phyloP scores from a whole-genome alignment of 2,888 invertebrate genomes.

The Cosmorhoe ocellata region DNA sequence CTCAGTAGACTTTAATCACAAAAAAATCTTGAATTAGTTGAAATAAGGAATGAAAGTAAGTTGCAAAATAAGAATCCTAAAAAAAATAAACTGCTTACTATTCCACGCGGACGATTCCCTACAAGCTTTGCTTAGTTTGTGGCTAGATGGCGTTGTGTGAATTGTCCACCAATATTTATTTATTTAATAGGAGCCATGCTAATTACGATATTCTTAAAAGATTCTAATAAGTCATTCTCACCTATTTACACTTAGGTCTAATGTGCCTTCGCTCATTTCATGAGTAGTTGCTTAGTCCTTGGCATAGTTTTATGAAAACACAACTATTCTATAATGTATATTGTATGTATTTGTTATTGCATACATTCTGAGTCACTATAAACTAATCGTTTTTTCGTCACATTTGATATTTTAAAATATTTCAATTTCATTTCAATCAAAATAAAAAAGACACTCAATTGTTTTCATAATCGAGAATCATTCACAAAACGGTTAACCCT shows the following conservation, averaged over 20 bases:
- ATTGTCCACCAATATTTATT: too few species aligned
- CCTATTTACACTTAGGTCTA: constrained; percentile 56
- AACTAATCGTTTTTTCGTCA: neutral
- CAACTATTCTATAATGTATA: too few species aligned
- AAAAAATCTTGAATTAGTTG: too few species aligned
- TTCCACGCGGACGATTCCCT: too few species aligned
- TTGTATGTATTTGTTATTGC: too few species aligned
- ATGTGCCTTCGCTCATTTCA: constrained; percentile 50
- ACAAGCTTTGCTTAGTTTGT: too few species aligned
- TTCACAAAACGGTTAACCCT: neutral
- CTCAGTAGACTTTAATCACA: too few species aligned
- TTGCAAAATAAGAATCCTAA: too few species aligned
- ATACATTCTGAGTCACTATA: constrained; percentile 12
- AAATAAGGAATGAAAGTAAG: too few species aligned
- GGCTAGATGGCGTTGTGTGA: too few species aligned
- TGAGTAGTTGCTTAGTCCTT: constrained; percentile 44
- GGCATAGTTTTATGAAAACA: constrained; percentile 58
- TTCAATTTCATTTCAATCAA: neutral
- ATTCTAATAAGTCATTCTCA: constrained; percentile 56
- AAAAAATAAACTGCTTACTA: too few species aligned
- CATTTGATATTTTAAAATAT: neutral
- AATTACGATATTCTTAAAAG: constrained; percentile 24
- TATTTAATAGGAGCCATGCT: too few species aligned
- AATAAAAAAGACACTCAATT: neutral
- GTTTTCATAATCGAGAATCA: neutral